These are phyloP conservation scores for Cyclargus thomasi DNA, from an alignment of 1,140 invertebrate genomes.

Conservation along the genomic window DNA sequence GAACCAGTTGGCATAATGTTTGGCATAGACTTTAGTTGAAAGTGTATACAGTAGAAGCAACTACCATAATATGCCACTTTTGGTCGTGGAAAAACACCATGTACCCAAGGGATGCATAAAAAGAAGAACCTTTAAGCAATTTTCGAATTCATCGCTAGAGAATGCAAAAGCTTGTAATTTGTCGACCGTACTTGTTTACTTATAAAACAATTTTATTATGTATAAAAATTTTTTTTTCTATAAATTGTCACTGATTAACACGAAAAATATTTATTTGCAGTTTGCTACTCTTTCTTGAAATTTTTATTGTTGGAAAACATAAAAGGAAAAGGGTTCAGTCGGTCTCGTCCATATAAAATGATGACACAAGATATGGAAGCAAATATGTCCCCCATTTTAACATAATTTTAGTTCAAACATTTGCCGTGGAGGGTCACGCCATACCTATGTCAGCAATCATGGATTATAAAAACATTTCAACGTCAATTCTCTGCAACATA, in stretches of 20 bases:
- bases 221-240: neutral
- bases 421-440: neutral
- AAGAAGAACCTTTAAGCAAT: too few species aligned
- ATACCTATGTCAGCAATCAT: neutral
- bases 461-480: neutral
- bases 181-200: too few species aligned
- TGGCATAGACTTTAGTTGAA: too few species aligned
- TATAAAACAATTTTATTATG: too few species aligned
- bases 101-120: too few species aligned
- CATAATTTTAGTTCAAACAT: conserved; percentile 15
- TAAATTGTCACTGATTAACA: neutral
- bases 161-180: too few species aligned
- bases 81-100: too few species aligned
- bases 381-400: conserved; percentile 5
- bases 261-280: neutral
- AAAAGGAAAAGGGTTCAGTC: neutral
- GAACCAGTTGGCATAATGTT: too few species aligned
- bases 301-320: neutral
- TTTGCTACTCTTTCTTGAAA: neutral
- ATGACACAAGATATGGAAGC: neutral
- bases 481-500: neutral
- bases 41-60: too few species aligned
- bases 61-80: too few species aligned
- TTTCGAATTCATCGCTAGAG: too few species aligned
- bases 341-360: neutral